Evolutionary conservation across 2,797 vertebrate species (phyloP), one percentile per base, ranked within the genome.

Genomic region (Chaenodraco wilsoni): DNA sequence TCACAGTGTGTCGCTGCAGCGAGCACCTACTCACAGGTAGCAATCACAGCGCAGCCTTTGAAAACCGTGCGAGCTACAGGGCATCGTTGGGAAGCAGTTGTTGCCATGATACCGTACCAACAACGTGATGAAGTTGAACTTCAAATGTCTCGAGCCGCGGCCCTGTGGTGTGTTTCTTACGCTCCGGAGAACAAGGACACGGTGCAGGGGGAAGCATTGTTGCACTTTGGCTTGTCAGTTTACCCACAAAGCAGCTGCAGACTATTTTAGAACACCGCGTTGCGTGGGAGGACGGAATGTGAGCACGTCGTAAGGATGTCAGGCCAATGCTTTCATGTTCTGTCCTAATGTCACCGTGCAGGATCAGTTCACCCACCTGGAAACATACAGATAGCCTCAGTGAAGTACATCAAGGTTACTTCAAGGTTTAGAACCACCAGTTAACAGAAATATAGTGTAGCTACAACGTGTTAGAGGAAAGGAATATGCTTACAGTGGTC

Each of bases 11-110:
- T 80, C 27, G 49, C 11, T 55, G 17, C 57, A 33, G 48, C 2
- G 11, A 72, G 78, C 68, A 62, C 78, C 70, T 64, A 74, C 80
- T 66, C 74, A 63, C 64, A 59, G 65, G 70, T 66, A 67, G 27
- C 56, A 60, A 57, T 63, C 55, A 41, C 3, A 74, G 43, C 1
- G 23, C 46, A 23, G 51, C 37, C 63, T 72, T 69, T 79, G 66
- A 72, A 76, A 77, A 54, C 14, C 62, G 75, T 57, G 43, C 5
- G 0, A 43, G 23, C 48, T 7, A 5, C 59, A 54, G 27, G 67
- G 40, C 2, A 1, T 52, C n/a, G 58, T 43, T 62, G 62, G 44
- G 16, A 60, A 45, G 52, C 21, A 3, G 45, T 5, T 10, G 21
- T 52, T 57, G 60, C 78, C 37, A 59, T 50, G 65, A 5, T 58